Evolutionary conservation across 1,140 invertebrate genomes (phyloP).

Genomic region (Wasmannia auropunctata): DNA sequence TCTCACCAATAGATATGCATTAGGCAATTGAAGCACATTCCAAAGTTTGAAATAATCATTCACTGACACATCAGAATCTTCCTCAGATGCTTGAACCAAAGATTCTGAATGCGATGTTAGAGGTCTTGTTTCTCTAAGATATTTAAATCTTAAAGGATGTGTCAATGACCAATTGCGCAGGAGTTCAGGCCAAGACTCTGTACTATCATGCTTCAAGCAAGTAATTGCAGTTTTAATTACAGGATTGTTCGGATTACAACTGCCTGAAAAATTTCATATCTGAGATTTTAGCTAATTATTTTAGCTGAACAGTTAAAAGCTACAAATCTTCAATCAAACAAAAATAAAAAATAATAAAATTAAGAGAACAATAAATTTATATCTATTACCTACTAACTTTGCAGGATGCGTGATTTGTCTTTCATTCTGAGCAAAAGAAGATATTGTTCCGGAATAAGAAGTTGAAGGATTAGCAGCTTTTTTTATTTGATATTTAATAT

Average conservation of each 20-base stretch:
- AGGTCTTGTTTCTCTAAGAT: not conserved
- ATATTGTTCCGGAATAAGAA: not conserved
- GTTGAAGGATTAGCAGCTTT: not conserved
- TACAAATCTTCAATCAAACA: too few species aligned
- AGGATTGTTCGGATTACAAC: not conserved
- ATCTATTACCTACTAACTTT: not conserved
- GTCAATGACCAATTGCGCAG: not conserved
- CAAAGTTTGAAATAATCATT: conserved; percentile 4
- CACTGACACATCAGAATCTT: not conserved
- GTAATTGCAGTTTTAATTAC: not conserved
- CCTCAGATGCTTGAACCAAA: not conserved
- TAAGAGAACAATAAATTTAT: not conserved
- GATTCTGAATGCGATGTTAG: not conserved
- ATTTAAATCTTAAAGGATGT: not conserved
- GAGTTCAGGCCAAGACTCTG: not conserved
- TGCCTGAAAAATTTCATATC: not conserved
- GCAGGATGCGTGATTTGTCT: not conserved
- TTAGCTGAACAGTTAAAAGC: too few species aligned
- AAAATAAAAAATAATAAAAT: too few species aligned
- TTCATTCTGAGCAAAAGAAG: not conserved
- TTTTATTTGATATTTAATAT: conserved; percentile 5
- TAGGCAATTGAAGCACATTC: not conserved
- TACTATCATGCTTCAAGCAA: not conserved
- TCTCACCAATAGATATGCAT: conserved; percentile 5
- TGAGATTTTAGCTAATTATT: too few species aligned